These are phyloP conservation scores for Bubo bubo DNA, from an alignment of 2,113 vertebrate species.

Conservation along the genomic window DNA sequence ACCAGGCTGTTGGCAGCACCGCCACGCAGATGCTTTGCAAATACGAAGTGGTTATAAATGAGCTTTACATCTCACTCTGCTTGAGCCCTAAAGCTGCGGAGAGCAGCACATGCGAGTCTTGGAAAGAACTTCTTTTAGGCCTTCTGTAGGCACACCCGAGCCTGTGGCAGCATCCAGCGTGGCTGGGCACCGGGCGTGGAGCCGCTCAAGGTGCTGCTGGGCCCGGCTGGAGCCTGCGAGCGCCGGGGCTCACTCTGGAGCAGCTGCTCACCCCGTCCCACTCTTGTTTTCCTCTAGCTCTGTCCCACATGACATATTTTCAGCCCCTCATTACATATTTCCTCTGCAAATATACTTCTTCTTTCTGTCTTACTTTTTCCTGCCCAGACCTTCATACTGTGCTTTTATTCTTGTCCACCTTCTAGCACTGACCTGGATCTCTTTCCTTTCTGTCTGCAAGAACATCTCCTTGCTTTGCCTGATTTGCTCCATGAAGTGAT, in stretches of 20 bases:
- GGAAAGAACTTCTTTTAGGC: accelerated
- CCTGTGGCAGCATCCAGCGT: accelerated
- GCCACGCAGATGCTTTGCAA: accelerated
- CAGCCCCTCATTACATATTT: not conserved
- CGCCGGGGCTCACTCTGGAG: accelerated
- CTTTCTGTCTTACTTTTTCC: not conserved
- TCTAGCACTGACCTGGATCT: not conserved
- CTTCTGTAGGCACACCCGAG: accelerated
- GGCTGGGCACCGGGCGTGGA: not conserved
- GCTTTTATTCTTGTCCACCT: not conserved
- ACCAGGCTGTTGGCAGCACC: not conserved
- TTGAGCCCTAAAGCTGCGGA: accelerated
- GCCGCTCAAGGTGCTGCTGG: not conserved
- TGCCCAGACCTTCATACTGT: accelerated
- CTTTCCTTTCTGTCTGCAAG: not conserved
- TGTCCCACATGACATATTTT: accelerated
- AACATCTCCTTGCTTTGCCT: not conserved
- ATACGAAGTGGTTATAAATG: accelerated
- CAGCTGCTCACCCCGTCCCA: not conserved
- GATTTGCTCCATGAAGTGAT: not conserved
- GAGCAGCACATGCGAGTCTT: accelerated
- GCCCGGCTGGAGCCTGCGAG: not conserved
- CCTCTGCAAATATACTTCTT: not conserved
- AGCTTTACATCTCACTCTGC: accelerated
- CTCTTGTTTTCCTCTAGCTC: not conserved